phyloP scores from a whole-genome alignment of 1,140 invertebrate genomes.

The Belonocnema kinseyi region DNA sequence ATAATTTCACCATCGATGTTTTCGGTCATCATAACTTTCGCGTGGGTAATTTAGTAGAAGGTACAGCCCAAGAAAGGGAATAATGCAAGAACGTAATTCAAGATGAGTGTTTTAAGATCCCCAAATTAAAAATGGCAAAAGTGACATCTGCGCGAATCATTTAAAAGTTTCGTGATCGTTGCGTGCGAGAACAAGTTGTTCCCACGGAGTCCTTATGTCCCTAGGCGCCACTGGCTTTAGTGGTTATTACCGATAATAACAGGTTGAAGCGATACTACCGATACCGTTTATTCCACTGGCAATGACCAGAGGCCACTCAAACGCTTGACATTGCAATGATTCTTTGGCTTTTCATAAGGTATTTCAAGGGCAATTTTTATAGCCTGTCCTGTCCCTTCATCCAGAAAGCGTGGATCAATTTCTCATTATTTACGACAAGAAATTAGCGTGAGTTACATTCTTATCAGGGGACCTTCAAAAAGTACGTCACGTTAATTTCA shows the following conservation, averaged over 20 bases:
- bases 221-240: slow-evolving; percentile 57
- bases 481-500: no score
- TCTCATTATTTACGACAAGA: no score
- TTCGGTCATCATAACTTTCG: neutral
- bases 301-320: slow-evolving; percentile 50
- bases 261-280: slow-evolving; percentile 53
- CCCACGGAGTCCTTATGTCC: slow-evolving; percentile 59
- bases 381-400: no score
- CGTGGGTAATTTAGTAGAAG: neutral
- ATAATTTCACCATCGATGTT: no score
- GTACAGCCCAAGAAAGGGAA: neutral
- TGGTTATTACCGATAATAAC: slow-evolving; percentile 61
- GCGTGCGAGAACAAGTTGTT: slow-evolving; percentile 46
- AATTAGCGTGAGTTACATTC: no score
- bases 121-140: neutral
- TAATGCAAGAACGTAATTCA: neutral
- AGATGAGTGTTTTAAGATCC: neutral
- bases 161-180: slow-evolving; percentile 48
- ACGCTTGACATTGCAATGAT: slow-evolving; percentile 51
- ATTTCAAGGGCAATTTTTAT: no score
- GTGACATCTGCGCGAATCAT: slow-evolving; percentile 38
- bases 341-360: neutral
- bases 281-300: slow-evolving; percentile 49
- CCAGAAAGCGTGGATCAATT: no score
- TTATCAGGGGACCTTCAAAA: no score